Base-by-base conservation (phyloP, 2,888 invertebrate species). In the Caenorhabditis sp. region DNA sequence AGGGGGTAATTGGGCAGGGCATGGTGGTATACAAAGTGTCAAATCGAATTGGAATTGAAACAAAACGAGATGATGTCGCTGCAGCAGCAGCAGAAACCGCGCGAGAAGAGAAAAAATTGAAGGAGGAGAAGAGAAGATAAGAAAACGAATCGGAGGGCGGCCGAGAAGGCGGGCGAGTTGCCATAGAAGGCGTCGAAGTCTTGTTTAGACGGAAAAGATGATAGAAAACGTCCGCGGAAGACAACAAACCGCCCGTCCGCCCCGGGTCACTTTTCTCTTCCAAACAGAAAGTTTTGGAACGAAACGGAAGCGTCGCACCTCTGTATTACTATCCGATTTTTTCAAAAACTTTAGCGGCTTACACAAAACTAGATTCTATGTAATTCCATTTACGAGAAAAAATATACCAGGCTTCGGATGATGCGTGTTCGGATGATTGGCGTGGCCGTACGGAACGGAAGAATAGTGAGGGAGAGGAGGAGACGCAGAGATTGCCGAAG, bases 11-110 rank as follows among this genome's bases (percentile, higher is more conserved):
- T 53, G 37, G 53, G 39, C 24, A 32, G 32, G 22, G 24, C 9
- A n/a, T 15, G 8, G 66, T 68, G 58, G 58, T 58, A 62, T 30
- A 71, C 59, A 53, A 48, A 61, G 53, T 62, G 62, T 71, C 61
- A 71, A 59, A 59, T 70, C 70, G 55, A 55, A 62, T 62, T 55
- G 46, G 37, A 62, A 72, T 62, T 56, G 71, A 72, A 62, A 72
- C 71, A 72, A 72, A 71, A 61, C 61, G 61, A 52, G 46, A 53
- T 41, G 56, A 50, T 43, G 27, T 35, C 11, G 17, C 17, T 11
- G 52, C 35, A 15, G 35, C 32, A 52, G n/a, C 35, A 17, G 9
- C 26, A 13, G 24, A 32, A 13, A 15, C 6, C n/a, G 32, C n/a
- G n/a, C n/a, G 22, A 58, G 45, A 45, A 35, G 30, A 63, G 50